A percentile compares a stretch with the other conserved stretches of the same genome.
Conservation (phyloP, 2,797 vertebrate species). For the Gobio occitaniae region DNA sequence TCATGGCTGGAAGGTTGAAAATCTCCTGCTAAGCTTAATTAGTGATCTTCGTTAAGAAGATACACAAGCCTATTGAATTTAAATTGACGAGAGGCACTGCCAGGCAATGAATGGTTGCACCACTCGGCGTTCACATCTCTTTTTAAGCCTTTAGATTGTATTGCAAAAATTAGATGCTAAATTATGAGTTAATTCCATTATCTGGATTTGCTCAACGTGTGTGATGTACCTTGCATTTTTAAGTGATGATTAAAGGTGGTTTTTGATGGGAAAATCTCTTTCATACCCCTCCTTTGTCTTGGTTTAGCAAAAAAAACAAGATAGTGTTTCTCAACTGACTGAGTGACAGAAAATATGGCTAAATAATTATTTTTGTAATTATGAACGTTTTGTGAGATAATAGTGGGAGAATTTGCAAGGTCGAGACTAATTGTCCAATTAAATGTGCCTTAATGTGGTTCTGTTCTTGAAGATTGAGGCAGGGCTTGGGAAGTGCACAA, state of each 20-base stretch:
- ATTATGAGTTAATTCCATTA: conserved; percentile 1
- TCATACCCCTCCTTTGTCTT: neutral
- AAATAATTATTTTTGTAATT: neutral
- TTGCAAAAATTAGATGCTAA: neutral
- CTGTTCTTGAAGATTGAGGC: neutral
- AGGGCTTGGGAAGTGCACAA: neutral
- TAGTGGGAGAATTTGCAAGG: neutral
- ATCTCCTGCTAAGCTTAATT: conserved; percentile 29
- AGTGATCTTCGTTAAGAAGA: conserved; percentile 8
- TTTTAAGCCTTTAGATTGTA: neutral
- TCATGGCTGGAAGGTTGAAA: neutral
- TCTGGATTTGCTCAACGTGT: neutral
- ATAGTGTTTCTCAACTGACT: neutral
- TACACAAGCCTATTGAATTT: neutral
- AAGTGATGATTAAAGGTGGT: neutral
- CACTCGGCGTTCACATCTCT: neutral
- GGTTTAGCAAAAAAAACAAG: neutral
- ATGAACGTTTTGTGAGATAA: neutral
- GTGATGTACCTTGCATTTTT: conserved; percentile 6
- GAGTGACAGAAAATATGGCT: neutral
- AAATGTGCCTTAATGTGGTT: neutral
- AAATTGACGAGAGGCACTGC: neutral
- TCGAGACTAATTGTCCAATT: neutral
- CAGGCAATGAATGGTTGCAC: neutral
- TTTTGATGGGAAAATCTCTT: neutral